A percentile compares a stretch with the other conserved stretches of the same genome.
These are phyloP conservation scores for Nephotettix cincticeps DNA, from an alignment of 1,140 invertebrate species.

Conservation along the genomic window DNA sequence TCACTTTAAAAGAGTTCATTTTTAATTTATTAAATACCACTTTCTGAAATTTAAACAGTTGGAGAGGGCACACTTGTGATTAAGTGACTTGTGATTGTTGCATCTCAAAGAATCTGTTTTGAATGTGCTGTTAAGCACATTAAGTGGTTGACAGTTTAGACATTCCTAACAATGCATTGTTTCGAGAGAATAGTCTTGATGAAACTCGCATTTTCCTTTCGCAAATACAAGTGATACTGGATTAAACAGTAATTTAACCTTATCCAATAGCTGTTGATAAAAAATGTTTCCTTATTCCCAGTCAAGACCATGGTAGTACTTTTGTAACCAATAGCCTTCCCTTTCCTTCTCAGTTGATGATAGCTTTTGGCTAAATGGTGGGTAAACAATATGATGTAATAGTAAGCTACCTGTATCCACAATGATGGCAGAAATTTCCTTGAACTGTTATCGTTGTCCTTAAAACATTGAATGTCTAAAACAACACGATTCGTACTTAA, in stretches of 20 bases:
- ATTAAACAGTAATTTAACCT: no score
- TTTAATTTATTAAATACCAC: not conserved
- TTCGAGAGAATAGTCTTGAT: not conserved
- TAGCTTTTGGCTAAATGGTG: not conserved
- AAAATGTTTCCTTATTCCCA: not conserved
- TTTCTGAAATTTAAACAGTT: no score
- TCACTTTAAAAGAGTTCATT: not conserved
- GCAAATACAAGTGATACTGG: no score
- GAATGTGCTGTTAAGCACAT: no score
- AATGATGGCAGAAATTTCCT: not conserved
- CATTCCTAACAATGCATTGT: not conserved
- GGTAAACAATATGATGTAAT: not conserved
- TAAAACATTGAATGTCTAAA: constrained; percentile 26
- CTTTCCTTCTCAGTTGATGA: not conserved
- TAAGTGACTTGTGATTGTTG: no score
- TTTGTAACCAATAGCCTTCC: not conserved
- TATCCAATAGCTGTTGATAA: not conserved
- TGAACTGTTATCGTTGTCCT: not conserved
- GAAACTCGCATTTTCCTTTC: not conserved
- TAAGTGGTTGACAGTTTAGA: not conserved
- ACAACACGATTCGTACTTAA: constrained; percentile 45
- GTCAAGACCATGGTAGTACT: not conserved
- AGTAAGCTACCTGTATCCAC: not conserved
- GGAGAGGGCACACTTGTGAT: no score
- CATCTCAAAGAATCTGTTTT: no score